Base-by-base conservation (phyloP, 2,888 invertebrate genomes). In the Polydrusus pterygomalis region DNA sequence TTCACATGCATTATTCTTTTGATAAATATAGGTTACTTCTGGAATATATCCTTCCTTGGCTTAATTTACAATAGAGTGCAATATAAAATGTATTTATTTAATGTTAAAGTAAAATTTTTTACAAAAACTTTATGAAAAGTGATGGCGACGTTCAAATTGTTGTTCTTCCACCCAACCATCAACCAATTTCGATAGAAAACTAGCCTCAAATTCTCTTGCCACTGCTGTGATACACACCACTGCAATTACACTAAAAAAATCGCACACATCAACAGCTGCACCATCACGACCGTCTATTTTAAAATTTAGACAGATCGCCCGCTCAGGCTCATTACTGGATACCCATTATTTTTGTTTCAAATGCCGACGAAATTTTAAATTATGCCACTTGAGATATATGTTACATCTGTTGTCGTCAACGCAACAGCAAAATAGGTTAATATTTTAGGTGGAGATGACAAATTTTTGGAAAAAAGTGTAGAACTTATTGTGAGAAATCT, bases 291-390 rank as follows among this genome's bases (percentile, higher is more conserved):
- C 34, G 56, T 72, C 72, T 72, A 72, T 72, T 72, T 72, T 72
- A 40, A 51, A 72, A 72, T 65, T 72, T 43, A 43, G 72, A 72
- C 65, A 64, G 56, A 72, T 72, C 62, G 62, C 51, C 72, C 72
- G 54, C 64, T 45, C 43, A 45, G 65, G 65, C 56, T 72, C 58
- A 72, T 84, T 85, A 84, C 85, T 83, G 85, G 54, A 38, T 18
- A 8, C 20, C 83, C 86, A 85, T 86, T 86, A 86, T 86, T 86
- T 86, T 84, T 85, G 83, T 85, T 85, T 86, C 85, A 85, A 84
- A 83, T 75, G 83, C 79, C 82, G 85, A 84, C 82, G 83, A 86
- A 85, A 85, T 82, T 81, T 82, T 84, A 81, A 85, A 83, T 83
- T 84, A 84, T 83, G 77, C 77, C 80, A 69, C 18, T 56, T 25